These are phyloP conservation scores for Orthosia incerta DNA, from an alignment of 2,888 invertebrate species.

Conservation along the genomic window DNA sequence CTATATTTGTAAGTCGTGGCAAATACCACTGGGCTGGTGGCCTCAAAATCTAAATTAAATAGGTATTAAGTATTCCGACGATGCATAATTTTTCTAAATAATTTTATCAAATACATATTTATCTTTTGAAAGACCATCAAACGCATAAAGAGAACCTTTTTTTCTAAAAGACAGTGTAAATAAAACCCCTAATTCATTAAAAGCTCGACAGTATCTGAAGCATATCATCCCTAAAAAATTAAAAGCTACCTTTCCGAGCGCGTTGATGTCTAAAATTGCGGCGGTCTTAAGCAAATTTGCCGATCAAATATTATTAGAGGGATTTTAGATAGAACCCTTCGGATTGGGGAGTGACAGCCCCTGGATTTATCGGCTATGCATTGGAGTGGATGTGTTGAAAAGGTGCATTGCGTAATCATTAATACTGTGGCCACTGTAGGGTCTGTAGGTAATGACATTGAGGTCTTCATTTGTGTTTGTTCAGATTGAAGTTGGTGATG, in stretches of 20 bases:
- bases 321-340: constrained; percentile 56
- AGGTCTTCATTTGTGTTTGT: constrained; percentile 15
- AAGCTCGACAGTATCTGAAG: constrained; percentile 55
- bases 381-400: constrained; percentile 54
- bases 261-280: constrained; percentile 83
- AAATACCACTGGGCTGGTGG: too few species aligned
- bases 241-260: constrained; percentile 59
- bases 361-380: constrained; percentile 52
- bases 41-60: too few species aligned
- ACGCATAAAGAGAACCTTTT: neutral
- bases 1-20: too few species aligned
- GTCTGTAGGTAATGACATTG: neutral
- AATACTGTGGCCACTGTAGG: neutral
- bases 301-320: constrained; percentile 73
- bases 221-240: constrained; percentile 56
- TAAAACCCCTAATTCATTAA: constrained; percentile 63
- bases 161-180: constrained; percentile 1
- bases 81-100: neutral
- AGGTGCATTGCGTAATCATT: constrained; percentile 38
- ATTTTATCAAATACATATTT: neutral
- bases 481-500: neutral
- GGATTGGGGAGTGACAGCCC: constrained; percentile 53
- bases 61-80: too few species aligned
- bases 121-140: constrained; percentile 1
- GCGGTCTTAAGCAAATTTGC: constrained; percentile 77